phyloP scores from a whole-genome alignment of 1,140 invertebrate genomes.

The Saccostrea echinata region DNA sequence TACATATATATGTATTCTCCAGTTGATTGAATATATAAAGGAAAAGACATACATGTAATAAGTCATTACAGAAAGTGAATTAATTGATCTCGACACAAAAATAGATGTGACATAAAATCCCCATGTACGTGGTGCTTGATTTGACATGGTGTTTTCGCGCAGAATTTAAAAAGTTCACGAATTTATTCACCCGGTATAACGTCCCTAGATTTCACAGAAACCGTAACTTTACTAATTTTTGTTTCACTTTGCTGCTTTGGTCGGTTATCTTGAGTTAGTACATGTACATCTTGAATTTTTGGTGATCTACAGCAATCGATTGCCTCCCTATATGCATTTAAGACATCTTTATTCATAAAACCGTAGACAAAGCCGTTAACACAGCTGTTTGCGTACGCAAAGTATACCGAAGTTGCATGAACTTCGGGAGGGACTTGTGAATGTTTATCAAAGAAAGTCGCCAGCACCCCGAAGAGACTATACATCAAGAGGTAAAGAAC shows the following conservation, averaged over 20 bases:
- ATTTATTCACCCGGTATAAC: too few species aligned
- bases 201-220: too few species aligned
- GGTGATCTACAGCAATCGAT: neutral
- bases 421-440: neutral
- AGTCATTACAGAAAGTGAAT: too few species aligned
- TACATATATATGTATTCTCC: too few species aligned
- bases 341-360: conserved; percentile 8
- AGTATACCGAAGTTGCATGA: neutral
- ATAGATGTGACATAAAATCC: too few species aligned
- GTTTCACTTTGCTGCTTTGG: neutral
- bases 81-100: too few species aligned
- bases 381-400: neutral
- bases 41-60: too few species aligned
- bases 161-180: too few species aligned
- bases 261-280: neutral
- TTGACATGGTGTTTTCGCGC: too few species aligned
- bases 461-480: neutral
- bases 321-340: neutral
- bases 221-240: neutral
- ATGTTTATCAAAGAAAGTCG: neutral
- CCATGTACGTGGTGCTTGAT: too few species aligned
- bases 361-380: neutral
- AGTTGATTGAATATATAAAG: too few species aligned
- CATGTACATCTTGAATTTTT: neutral
- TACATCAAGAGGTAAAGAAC: neutral